Evolutionary conservation across 2,888 invertebrate species (phyloP), one percentile per base, ranked within the genome.

Genomic region (Notodonta dromedarius): DNA sequence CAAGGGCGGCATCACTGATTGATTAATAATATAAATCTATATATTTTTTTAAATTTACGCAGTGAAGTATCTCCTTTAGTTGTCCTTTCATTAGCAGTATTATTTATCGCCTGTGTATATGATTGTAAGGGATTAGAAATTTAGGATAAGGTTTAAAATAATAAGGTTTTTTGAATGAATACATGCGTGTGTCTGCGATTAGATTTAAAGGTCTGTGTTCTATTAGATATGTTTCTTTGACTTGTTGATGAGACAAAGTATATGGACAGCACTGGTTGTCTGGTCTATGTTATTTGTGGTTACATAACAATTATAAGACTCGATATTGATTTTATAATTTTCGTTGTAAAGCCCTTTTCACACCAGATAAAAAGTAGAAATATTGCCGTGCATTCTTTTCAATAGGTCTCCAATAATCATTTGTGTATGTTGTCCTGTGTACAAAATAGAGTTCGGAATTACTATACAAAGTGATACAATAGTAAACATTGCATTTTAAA

Each of bases 401-500:
- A 66, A 74, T 73, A 72, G 65, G 65, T 71, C 65, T 70, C 67
- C 71, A 24, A 56, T 56, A 71, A 69, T 68, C 56, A 71, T 82
- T 78, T 80, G 72, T 80, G 78, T 84, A 79, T 81, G 79, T 82
- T 83, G 79, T 86, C 85, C 83, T 83, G 83, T 91, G 92, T 92
- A 92, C 91, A 92, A 92, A 54, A 90, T 86, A 86, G 83, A 77
- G 73, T 83, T 88, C 84, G 82, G 82, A 80, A 78, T 79, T 75
- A 84, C 69, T 82, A 78, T 80, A 83, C 81, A 79, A 88, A 87
- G 87, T 90, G 88, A 88, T 90, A 87, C 81, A 82, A 80, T 86
- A 80, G 77, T 86, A 84, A 80, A 82, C 77, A 84, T 80, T 90
- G 90, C 92, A 92, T 92, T 91, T 91, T 85, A 83, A 89, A 90